These are phyloP conservation scores for Channa striata DNA, from an alignment of 2,797 vertebrate genomes.

Conservation along the genomic window DNA sequence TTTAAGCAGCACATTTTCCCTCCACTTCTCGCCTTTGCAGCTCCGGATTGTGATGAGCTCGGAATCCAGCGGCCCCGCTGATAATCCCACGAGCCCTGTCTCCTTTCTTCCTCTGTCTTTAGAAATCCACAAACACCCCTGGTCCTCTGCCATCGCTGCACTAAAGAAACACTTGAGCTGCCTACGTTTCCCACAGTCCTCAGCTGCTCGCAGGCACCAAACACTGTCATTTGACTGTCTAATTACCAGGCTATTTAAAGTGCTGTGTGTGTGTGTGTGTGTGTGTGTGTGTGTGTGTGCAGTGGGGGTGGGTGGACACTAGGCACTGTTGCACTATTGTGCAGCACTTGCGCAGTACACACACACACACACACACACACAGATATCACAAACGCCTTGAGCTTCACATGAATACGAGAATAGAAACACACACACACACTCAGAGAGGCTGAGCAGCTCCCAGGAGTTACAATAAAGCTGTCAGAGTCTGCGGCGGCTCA, in stretches of 20 bases:
- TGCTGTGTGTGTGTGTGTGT: slow-evolving; percentile 20
- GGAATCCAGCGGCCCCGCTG: slow-evolving; percentile 10
- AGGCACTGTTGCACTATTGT: slow-evolving; percentile 35
- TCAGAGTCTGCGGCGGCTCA: slow-evolving; percentile 55
- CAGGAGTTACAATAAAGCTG: slow-evolving; percentile 69
- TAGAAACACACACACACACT: slow-evolving; percentile 34
- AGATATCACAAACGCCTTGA: slow-evolving; percentile 34
- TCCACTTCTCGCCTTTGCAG: neutral
- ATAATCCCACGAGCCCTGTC: slow-evolving; percentile 23
- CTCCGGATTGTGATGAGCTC: slow-evolving; percentile 16
- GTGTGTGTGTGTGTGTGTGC: neutral
- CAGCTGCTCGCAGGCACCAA: slow-evolving; percentile 61
- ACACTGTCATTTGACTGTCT: slow-evolving; percentile 74
- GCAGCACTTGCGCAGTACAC: slow-evolving; percentile 35
- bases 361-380: slow-evolving; percentile 9
- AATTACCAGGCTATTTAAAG: slow-evolving; percentile 75
- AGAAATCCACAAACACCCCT: slow-evolving; percentile 43
- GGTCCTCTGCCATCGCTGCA: slow-evolving; percentile 50
- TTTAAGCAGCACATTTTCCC: slow-evolving; percentile 17
- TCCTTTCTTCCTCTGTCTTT: slow-evolving; percentile 32
- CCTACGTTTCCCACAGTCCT: slow-evolving; percentile 80
- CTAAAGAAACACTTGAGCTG: slow-evolving; percentile 75
- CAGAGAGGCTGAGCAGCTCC: slow-evolving; percentile 38
- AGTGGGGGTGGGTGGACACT: slow-evolving; percentile 41
- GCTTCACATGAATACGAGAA: slow-evolving; percentile 34